Evolutionary conservation across 2,888 invertebrate species (phyloP).

Genomic region (Lithodes maja): DNA sequence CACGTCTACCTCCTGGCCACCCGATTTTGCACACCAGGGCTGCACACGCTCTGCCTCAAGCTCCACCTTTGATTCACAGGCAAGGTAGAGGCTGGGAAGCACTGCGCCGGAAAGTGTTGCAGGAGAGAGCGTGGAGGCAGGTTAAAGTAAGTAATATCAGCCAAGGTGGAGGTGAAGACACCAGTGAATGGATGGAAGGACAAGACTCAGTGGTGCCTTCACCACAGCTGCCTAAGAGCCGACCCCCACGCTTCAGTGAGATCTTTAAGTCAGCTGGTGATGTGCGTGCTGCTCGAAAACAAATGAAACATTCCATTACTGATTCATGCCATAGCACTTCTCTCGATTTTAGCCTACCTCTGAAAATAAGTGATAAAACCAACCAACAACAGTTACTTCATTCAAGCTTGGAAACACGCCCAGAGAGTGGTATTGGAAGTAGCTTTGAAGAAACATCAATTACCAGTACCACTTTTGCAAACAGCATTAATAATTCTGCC

Average conservation of each 20-base stretch:
- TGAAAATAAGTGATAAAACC: not conserved
- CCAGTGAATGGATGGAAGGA: slow-evolving; percentile 1
- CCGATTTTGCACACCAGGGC: not conserved
- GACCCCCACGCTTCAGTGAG: slow-evolving; percentile 52
- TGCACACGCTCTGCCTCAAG: not conserved
- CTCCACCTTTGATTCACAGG: not conserved
- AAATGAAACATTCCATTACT: not conserved
- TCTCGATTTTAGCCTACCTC: too few relatives aligned
- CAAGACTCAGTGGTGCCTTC: not conserved
- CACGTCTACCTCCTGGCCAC: not conserved
- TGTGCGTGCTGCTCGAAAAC: slow-evolving; percentile 2
- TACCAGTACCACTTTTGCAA: not conserved
- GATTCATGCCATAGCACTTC: not conserved
- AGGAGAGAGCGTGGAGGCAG: slow-evolving; percentile 13
- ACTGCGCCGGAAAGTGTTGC: slow-evolving; percentile 25
- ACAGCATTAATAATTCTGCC: not conserved
- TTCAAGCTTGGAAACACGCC: slow-evolving; percentile 6
- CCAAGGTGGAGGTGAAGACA: slow-evolving; percentile 19
- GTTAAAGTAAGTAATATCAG: not conserved
- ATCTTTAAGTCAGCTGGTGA: slow-evolving; percentile 25
- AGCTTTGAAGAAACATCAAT: slow-evolving; percentile 47
- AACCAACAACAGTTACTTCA: not conserved
- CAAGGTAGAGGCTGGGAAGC: not conserved
- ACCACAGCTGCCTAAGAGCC: not conserved
- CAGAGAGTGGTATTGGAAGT: slow-evolving; percentile 55